phyloP scores from a whole-genome alignment of 2,888 invertebrate species.

The Brenthis ino region DNA sequence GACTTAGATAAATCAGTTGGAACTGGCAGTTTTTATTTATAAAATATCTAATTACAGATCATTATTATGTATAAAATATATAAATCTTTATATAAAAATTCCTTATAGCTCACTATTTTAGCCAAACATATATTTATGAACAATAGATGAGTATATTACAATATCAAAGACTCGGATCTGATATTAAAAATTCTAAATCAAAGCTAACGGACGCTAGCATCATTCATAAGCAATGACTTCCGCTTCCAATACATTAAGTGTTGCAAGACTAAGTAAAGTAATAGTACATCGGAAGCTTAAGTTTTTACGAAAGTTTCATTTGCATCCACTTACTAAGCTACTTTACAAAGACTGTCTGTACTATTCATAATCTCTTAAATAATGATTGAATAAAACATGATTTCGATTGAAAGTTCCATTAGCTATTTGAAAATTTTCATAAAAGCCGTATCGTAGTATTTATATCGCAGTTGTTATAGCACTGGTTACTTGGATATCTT shows the following conservation, averaged over 20 bases:
- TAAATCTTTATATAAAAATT: too few species aligned
- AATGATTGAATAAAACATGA: constrained; percentile 12
- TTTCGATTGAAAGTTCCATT: neutral
- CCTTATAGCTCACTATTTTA: too few species aligned
- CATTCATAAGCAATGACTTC: constrained; percentile 39
- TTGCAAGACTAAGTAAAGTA: constrained; percentile 35
- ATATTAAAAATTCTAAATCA: constrained; percentile 8
- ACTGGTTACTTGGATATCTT: too few species aligned
- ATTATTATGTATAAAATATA: too few species aligned
- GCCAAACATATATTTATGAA: too few species aligned
- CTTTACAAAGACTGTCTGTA: constrained; percentile 12
- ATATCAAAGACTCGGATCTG: neutral
- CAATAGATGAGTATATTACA: neutral
- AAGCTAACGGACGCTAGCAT: constrained; percentile 14
- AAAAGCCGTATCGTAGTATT: too few species aligned
- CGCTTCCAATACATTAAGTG: constrained; percentile 30
- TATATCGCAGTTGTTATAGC: too few species aligned
- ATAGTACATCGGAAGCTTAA: constrained; percentile 24
- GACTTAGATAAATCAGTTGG: too few species aligned
- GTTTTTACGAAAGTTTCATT: constrained; percentile 35
- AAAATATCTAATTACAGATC: too few species aligned
- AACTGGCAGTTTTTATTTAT: too few species aligned
- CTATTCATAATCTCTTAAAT: constrained; percentile 19
- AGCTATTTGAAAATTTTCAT: neutral
- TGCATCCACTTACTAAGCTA: constrained; percentile 27